Evolutionary conservation across 2,797 vertebrate genomes (phyloP).

Genomic region (Neopelma chrysocephalum): DNA sequence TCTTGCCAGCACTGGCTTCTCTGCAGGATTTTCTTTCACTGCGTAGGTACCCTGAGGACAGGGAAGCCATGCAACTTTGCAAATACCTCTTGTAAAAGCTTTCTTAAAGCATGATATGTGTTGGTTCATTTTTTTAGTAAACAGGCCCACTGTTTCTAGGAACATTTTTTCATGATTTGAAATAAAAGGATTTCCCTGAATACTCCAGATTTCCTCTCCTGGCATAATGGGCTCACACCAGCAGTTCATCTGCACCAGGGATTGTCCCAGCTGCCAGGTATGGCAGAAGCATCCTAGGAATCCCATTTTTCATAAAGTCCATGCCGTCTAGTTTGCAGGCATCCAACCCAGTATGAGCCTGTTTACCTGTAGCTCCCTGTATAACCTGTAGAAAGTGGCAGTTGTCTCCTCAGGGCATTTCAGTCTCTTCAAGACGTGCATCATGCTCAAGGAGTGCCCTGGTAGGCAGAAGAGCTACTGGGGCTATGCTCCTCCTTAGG

Average conservation of each 20-base stretch:
- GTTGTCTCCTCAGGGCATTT: background rate
- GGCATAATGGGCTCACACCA: background rate
- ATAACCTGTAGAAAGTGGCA: rapidly evolving
- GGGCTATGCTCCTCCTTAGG: background rate
- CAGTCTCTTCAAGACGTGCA: background rate
- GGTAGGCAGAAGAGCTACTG: background rate
- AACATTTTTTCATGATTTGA: background rate
- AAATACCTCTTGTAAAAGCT: background rate
- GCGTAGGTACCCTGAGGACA: background rate
- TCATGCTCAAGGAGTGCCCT: rapidly evolving
- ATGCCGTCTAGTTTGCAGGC: background rate
- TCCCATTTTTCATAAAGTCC: background rate
- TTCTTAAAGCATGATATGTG: background rate
- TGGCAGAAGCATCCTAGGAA: background rate
- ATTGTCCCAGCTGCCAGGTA: background rate
- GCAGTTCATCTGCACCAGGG: background rate
- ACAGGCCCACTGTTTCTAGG: background rate
- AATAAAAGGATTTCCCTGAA: background rate
- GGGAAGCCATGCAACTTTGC: background rate
- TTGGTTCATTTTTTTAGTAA: background rate
- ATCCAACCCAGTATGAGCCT: background rate
- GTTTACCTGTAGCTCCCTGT: background rate
- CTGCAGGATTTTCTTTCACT: background rate
- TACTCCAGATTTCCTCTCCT: background rate
- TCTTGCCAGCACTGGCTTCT: background rate